Base-by-base conservation (phyloP, 2,797 vertebrate species). In the Enteromius fasciolatus region DNA sequence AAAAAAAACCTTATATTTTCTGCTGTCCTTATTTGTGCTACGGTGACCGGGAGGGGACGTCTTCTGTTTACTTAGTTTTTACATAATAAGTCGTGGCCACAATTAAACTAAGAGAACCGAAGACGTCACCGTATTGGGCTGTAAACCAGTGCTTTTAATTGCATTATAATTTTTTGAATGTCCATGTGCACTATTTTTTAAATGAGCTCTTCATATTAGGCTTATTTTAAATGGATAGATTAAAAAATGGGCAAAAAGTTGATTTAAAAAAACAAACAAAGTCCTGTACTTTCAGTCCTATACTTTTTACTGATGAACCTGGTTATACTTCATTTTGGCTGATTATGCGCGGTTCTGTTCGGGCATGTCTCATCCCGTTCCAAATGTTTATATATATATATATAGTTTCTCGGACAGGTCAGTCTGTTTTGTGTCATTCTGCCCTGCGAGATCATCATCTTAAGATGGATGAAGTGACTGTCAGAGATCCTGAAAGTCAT, bases 381-480 rank as follows among this genome's bases (percentile, higher is more conserved):
- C 54, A 61, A 76, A 28, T 10, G 36, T 5, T 76, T 39, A 2
- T 41, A 10, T 41, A 10, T 41, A 23, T 64, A n/a, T 48, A 14
- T 46, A 12, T 39, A 23, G 33, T 36, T 57, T 39, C 20, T 39
- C 54, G 5, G 36, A 59, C 73, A 76, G 7, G 25, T 44, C 74
- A 0, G 11, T 67, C 76, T 66, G 41, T 33, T 50, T 66, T 50
- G 0, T 67, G 59, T 67, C 61, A 67, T 52, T 67, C 61, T 66
- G 25, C 1, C n/a, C 15, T 48, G 17, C 3, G 8, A 48, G 17
- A 48, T 41, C 23, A n/a, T 14, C n/a, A 4, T 11, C 8, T 28
- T 28, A 14, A 46, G 59, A 77, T 77, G 25, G 57, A 77, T 77
- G 57, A 41, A 54, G 31, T 75, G 50, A 75, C n/a, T 12, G 33